These are phyloP conservation scores for Diplodus puntazzo DNA, from an alignment of 2,797 vertebrate species.

Conservation along the genomic window DNA sequence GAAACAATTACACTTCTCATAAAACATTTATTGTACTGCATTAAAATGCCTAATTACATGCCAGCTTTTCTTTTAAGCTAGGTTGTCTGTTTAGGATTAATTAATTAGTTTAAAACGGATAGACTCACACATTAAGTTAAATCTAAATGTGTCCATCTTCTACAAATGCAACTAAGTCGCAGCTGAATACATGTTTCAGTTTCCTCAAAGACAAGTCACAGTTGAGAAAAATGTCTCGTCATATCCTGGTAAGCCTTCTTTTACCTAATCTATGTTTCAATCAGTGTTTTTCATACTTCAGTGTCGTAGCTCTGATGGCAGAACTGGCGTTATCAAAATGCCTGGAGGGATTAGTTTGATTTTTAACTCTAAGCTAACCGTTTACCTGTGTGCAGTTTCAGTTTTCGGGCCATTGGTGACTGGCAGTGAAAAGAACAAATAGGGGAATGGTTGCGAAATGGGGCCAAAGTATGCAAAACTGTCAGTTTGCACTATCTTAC, in stretches of 20 bases:
- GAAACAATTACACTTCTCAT: neutral
- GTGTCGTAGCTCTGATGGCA: neutral
- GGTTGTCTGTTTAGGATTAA: too few relatives aligned
- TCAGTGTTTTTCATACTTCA: constrained; percentile 12
- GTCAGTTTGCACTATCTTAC: neutral
- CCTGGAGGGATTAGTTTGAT: neutral
- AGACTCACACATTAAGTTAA: neutral
- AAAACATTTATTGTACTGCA: constrained; percentile 1
- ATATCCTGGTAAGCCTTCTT: neutral
- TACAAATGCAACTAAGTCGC: neutral
- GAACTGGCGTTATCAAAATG: constrained; percentile 29
- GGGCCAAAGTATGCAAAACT: too few relatives aligned
- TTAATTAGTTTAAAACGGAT: neutral
- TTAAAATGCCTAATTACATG: neutral
- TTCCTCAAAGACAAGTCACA: neutral
- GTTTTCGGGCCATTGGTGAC: neutral
- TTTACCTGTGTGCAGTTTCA: neutral
- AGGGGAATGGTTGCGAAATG: too few relatives aligned
- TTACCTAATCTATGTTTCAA: constrained; percentile 11
- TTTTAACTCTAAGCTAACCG: neutral
- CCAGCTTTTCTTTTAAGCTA: neutral
- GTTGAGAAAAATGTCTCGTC: neutral
- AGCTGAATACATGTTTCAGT: neutral
- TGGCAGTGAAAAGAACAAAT: neutral
- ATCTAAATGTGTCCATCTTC: neutral